Evolutionary conservation across 2,113 vertebrate species (phyloP).

Genomic region (Corydoras maculifer): DNA sequence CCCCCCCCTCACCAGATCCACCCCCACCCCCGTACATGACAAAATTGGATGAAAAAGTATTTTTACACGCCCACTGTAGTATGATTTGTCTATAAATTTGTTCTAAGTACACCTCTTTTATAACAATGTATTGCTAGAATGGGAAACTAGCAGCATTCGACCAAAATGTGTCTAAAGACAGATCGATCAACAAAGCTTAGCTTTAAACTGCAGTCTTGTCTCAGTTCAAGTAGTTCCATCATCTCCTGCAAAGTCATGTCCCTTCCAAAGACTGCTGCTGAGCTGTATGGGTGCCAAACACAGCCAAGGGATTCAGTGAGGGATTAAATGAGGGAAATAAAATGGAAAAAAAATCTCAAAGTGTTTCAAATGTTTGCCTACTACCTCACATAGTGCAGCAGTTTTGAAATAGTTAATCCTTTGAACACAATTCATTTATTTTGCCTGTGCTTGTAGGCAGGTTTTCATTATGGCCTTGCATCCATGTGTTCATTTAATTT

Average conservation of each 20-base stretch:
- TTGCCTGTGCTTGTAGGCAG: constrained; percentile 38
- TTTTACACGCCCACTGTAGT: no score
- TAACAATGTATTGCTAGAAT: no score
- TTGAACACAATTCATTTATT: constrained; percentile 38
- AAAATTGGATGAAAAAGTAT: no score
- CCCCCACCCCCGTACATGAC: no score
- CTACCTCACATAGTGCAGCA: constrained; percentile 29
- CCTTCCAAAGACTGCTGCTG: constrained; percentile 15
- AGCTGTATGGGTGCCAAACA: constrained; percentile 34
- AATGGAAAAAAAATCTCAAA: background rate
- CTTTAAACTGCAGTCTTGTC: constrained; percentile 9
- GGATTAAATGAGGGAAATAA: background rate
- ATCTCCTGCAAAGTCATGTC: constrained; percentile 40
- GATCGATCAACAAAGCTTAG: constrained; percentile 18
- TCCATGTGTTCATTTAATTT: constrained; percentile 34
- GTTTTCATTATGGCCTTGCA: no score
- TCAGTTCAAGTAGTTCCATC: constrained; percentile 38
- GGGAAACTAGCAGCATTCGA: constrained; percentile 10
- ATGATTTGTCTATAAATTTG: no score
- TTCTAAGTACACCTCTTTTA: no score
- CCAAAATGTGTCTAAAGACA: constrained; percentile 11
- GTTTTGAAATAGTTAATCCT: constrained; percentile 23
- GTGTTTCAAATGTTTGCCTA: constrained; percentile 16
- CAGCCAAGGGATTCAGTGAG: constrained; percentile 39
- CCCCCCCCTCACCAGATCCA: no score